Evolutionary conservation across 1,140 invertebrate species (phyloP).

Genomic region (Helicoverpa armigera): DNA sequence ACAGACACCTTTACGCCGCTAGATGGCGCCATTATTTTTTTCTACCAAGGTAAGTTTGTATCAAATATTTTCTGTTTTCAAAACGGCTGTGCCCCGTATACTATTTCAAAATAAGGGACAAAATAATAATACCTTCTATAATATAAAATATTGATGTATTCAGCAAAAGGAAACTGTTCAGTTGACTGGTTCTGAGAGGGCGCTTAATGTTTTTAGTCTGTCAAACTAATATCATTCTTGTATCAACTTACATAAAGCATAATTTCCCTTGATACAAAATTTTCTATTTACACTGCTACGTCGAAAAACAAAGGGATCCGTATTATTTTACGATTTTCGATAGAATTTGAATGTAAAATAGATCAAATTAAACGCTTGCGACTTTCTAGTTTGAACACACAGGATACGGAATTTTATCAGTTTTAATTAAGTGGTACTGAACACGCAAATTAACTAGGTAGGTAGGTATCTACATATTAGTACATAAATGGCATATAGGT

Average conservation of each 20-base stretch:
- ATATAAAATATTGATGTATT: conserved; percentile 18
- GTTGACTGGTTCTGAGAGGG: conserved; percentile 25
- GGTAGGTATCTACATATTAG: not conserved
- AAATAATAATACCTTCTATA: not conserved
- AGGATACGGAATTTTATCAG: conserved; percentile 24
- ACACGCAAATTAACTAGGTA: conserved; percentile 8
- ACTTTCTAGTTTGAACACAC: conserved; percentile 9
- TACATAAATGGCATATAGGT: not conserved
- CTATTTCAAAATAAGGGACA: not conserved
- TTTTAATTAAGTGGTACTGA: not conserved
- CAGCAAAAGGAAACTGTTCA: conserved; percentile 18
- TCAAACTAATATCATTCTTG: not conserved
- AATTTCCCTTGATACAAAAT: not conserved
- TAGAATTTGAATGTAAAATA: conserved; percentile 31
- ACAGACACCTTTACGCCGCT: not conserved
- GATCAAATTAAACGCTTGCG: not conserved
- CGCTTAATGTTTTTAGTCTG: not conserved
- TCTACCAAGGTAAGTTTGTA: too few species aligned
- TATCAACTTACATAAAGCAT: not conserved
- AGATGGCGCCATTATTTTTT: conserved; percentile 17
- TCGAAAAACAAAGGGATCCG: conserved; percentile 23
- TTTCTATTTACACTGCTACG: conserved; percentile 4
- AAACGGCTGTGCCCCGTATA: too few species aligned
- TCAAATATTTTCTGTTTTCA: not conserved
- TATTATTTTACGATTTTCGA: conserved; percentile 23